Conservation (phyloP, 1,140 invertebrate species). For the Lithobius niger region DNA sequence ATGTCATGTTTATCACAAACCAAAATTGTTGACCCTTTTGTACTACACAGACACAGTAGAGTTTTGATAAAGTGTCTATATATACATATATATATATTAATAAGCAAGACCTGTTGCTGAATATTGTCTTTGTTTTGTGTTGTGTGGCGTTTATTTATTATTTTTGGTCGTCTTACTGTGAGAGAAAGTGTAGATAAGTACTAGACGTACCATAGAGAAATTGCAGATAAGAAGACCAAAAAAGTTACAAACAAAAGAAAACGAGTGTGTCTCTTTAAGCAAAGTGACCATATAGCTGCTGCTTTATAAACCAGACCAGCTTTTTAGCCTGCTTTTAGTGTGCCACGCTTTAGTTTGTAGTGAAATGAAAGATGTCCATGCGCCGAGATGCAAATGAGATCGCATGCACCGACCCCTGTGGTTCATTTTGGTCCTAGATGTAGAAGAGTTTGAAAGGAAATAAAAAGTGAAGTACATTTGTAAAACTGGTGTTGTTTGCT, state of each 20-base stretch:
- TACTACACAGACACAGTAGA: slow-evolving; percentile 6
- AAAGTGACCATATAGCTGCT: background rate
- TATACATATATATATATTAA: background rate
- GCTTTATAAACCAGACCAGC: background rate
- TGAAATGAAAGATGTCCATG: too few relatives aligned
- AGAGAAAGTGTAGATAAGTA: background rate
- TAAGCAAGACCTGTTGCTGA: background rate
- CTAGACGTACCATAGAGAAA: background rate
- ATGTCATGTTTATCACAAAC: background rate
- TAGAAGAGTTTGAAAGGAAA: background rate
- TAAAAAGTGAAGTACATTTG: background rate
- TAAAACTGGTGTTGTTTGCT: too few relatives aligned
- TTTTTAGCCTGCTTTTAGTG: background rate
- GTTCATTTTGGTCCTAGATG: background rate
- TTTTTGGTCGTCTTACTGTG: slow-evolving; percentile 7
- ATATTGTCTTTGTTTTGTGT: slow-evolving; percentile 6
- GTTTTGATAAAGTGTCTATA: slow-evolving; percentile 11
- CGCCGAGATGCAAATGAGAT: too few relatives aligned
- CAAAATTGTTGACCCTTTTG: slow-evolving; percentile 5
- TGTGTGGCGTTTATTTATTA: slow-evolving; percentile 3
- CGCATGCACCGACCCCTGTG: too few relatives aligned
- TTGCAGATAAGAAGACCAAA: background rate
- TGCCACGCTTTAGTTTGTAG: background rate
- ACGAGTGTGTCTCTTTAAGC: background rate
- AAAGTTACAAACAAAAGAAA: background rate